A percentile compares a stretch with the other conserved stretches of the same genome.
Evolutionary conservation across 2,113 vertebrate genomes (phyloP).

Genomic region (Rousettus leschenaultii): DNA sequence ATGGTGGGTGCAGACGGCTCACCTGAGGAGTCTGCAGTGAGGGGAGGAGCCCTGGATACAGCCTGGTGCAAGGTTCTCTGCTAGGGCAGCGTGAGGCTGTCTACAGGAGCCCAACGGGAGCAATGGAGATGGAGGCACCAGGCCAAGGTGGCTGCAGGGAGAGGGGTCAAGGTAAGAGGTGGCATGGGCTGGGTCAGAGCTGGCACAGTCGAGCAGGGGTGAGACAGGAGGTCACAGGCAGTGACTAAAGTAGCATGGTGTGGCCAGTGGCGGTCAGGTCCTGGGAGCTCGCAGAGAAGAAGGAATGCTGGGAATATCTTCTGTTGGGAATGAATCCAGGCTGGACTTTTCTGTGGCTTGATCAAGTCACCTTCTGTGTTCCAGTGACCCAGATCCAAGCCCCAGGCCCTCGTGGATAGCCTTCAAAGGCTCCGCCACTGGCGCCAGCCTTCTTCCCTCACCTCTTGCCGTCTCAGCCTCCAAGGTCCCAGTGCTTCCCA

Average conservation of each 20-base stretch:
- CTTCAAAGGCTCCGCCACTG: background rate
- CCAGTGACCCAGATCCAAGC: background rate
- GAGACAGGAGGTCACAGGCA: background rate
- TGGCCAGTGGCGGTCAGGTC: background rate
- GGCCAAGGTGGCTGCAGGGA: background rate
- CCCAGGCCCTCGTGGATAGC: background rate
- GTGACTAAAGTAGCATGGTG: background rate
- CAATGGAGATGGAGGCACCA: background rate
- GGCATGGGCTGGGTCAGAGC: background rate
- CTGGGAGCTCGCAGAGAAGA: background rate
- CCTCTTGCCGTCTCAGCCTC: background rate
- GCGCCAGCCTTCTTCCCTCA: background rate
- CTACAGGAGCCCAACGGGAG: background rate
- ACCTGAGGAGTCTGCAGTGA: background rate
- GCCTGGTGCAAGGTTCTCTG: background rate
- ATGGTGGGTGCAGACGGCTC: background rate
- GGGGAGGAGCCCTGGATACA: background rate
- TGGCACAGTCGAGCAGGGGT: background rate
- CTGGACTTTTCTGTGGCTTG: background rate
- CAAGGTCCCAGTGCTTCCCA: fast-evolving
- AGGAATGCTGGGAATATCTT: background rate
- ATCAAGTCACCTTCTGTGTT: background rate
- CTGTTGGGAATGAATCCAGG: background rate
- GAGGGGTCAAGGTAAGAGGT: background rate
- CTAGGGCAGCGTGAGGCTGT: fast-evolving